Percentiles rank a stretch among this genome's conserved stretches.
These are phyloP conservation scores for Lysandra coridon DNA, from an alignment of 2,888 invertebrate genomes.

Conservation along the genomic window DNA sequence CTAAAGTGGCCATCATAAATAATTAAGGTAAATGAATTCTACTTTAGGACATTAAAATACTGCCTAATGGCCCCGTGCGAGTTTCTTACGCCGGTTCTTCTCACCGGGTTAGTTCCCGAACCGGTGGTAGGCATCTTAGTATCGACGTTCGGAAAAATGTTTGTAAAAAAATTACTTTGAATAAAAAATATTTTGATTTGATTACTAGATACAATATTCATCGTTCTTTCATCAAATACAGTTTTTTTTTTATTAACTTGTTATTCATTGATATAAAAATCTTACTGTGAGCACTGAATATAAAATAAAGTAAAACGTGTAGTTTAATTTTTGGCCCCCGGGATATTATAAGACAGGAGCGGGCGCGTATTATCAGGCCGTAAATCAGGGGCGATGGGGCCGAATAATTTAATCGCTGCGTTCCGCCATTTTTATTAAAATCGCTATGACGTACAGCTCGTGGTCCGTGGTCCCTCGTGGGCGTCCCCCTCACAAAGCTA, in stretches of 20 bases:
- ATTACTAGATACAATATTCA: too few relatives aligned
- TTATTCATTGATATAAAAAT: too few relatives aligned
- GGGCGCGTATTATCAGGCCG: background rate
- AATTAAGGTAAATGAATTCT: background rate
- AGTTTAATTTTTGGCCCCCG: background rate
- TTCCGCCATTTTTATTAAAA: constrained; percentile 19
- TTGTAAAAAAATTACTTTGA: too few relatives aligned
- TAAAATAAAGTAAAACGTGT: background rate
- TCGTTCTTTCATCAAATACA: too few relatives aligned
- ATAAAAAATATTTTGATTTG: too few relatives aligned
- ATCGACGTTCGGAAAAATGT: too few relatives aligned
- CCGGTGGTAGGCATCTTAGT: too few relatives aligned
- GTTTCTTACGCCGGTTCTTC: too few relatives aligned
- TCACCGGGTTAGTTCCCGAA: too few relatives aligned
- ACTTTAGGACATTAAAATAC: background rate
- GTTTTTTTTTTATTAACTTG: too few relatives aligned
- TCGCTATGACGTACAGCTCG: constrained; percentile 6
- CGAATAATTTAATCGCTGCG: constrained; percentile 10
- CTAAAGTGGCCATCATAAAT: background rate
- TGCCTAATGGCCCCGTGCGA: too few relatives aligned
- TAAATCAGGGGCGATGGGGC: constrained; percentile 3
- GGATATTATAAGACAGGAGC: background rate
- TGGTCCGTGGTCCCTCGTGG: background rate
- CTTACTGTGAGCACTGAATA: too few relatives aligned
- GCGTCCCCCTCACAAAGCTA: background rate